Evolutionary conservation across 2,888 invertebrate genomes (phyloP), one percentile per base, ranked within the genome.

Genomic region (Plebejus anna): DNA sequence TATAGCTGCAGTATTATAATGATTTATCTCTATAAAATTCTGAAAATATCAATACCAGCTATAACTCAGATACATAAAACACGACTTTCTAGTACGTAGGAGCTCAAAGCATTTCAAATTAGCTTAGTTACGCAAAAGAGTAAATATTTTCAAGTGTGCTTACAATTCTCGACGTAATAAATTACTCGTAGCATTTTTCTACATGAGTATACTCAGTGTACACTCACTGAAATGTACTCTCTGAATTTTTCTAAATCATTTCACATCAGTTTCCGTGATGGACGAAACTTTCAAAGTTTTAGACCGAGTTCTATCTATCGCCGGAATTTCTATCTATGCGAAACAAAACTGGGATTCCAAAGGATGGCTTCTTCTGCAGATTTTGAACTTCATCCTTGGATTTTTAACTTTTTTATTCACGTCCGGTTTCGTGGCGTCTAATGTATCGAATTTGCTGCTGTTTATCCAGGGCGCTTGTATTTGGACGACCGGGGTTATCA

Each of bases 381-480:
- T 83, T 75, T 85, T 89, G 76, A 90, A 89, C 78, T 86, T 89
- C 57, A 79, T 87, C 1, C 81, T 90, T n/a, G 89, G 87, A 0
- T 76, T 87, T 1, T 66, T 90, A 0, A 87, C 87, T 13, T 89
- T 91, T 75, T 77, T 90, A 28, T 91, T 90, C 70, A 91, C 91
- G 0, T 86, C 88, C 0, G 87, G 82, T 2, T 94, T 89, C 78
- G 88, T 92, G 0, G 78, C 84, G 0, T 76, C 79, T 6, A 87
- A 86, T 73, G 79, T 78, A 1, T 83, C 85, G 0, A 82, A 94
- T 76, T 79, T 89, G 0, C 79, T 86, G 0, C 75, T 88, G 1
- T 89, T 88, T 75, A 91, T 92, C n/a, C 86, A 92, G 83, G 90
- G 90, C 0, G 89, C 90, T n/a, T 90, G 90, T 77, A 86, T 92